These are phyloP conservation scores for Intellagama lesueurii DNA, from an alignment of 2,797 vertebrate species.

Conservation along the genomic window DNA sequence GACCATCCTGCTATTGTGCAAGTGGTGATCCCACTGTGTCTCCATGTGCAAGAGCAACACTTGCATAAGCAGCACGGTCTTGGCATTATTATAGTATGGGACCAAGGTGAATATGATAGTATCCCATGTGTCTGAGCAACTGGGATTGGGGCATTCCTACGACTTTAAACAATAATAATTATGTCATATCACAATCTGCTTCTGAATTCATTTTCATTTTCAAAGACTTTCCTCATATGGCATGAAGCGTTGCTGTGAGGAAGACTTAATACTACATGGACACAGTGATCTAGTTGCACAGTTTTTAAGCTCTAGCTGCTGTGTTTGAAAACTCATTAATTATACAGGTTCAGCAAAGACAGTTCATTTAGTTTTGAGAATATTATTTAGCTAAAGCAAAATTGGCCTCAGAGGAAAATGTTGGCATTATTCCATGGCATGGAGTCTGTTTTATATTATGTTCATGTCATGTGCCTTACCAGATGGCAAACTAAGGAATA, in stretches of 20 bases:
- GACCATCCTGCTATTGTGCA: too few relatives aligned
- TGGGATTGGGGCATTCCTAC: not conserved
- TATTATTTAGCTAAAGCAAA: constrained; percentile 50
- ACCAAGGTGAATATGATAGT: too few relatives aligned
- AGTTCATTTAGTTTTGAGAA: constrained; percentile 40
- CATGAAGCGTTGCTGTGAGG: not conserved
- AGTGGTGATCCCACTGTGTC: too few relatives aligned
- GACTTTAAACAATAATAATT: constrained; percentile 28
- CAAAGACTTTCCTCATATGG: not conserved
- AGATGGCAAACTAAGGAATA: constrained; percentile 62
- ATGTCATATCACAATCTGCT: not conserved
- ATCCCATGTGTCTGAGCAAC: not conserved
- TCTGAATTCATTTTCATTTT: not conserved
- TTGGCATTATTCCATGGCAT: constrained; percentile 60
- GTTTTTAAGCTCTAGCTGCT: not conserved
- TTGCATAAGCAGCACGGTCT: too few relatives aligned
- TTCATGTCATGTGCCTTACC: constrained; percentile 52
- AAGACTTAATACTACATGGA: not conserved
- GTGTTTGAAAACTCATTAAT: constrained; percentile 3
- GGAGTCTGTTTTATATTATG: constrained; percentile 59
- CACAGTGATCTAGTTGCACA: not conserved
- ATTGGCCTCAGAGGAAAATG: constrained; percentile 53
- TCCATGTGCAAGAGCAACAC: too few relatives aligned
- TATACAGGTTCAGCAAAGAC: constrained; percentile 45
- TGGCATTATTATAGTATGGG: too few relatives aligned